Conservation (phyloP, 1,140 invertebrate species). For the Zophobas morio region DNA sequence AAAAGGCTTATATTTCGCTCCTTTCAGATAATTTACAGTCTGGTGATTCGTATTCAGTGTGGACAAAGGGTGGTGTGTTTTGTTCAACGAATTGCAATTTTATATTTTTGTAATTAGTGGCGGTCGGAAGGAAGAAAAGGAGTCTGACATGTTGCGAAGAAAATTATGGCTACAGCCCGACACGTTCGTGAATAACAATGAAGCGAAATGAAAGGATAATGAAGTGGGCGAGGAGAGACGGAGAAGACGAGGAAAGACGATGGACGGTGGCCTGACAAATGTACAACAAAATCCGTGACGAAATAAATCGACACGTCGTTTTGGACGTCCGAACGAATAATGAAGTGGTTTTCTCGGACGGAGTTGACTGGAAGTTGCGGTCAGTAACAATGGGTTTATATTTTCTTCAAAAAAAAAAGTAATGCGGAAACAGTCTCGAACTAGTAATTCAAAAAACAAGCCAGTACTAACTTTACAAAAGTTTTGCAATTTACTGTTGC, state of each 20-base stretch:
- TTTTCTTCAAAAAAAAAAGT: too few species aligned
- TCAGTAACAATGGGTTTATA: too few species aligned
- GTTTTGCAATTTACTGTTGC: too few species aligned
- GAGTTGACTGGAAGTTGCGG: too few species aligned
- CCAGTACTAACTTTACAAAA: too few species aligned
- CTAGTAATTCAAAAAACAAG: too few species aligned
- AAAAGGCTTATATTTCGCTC: conserved; percentile 23
- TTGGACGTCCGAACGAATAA: not conserved
- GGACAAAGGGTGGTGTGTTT: conserved; percentile 2
- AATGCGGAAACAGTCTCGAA: too few species aligned
- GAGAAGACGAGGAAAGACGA: not conserved
- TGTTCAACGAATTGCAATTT: conserved; percentile 25
- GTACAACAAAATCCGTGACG: not conserved
- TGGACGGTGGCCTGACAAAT: not conserved
- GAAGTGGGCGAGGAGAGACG: not conserved
- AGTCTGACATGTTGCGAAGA: not conserved
- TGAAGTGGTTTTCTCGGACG: too few species aligned
- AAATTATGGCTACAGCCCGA: not conserved
- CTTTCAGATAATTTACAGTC: conserved; percentile 11
- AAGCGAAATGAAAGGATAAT: conserved; percentile 11
- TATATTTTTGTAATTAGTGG: conserved; percentile 21
- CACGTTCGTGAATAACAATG: conserved; percentile 1
- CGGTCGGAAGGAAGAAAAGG: not conserved
- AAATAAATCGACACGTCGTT: conserved; percentile 10
- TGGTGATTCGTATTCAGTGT: conserved; percentile 25